Conservation (phyloP, 2,113 vertebrate genomes). For the Sisor rabdophorus region DNA sequence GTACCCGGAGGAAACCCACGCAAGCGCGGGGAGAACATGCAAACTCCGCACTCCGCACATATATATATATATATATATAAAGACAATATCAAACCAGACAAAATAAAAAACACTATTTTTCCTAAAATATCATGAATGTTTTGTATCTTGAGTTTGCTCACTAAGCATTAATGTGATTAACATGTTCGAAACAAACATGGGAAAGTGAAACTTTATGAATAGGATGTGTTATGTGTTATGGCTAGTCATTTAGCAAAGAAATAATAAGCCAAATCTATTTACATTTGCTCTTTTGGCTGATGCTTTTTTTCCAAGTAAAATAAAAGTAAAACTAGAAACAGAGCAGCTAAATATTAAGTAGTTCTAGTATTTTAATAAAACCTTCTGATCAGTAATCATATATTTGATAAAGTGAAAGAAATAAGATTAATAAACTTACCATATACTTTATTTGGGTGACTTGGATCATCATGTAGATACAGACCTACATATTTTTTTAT, state of each 20-base stretch:
- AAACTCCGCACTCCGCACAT: no score
- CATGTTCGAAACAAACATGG: background rate
- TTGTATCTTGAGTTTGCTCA: background rate
- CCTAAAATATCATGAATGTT: background rate
- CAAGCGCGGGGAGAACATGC: no score
- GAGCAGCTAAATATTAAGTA: background rate
- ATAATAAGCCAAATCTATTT: no score
- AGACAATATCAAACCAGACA: background rate
- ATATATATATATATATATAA: no score
- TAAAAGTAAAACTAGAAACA: background rate
- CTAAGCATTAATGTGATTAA: background rate
- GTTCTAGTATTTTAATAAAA: background rate
- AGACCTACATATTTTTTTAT: background rate
- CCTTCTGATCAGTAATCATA: background rate
- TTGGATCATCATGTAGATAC: background rate
- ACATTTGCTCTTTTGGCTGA: background rate
- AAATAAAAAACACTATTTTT: background rate
- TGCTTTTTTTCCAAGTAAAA: background rate
- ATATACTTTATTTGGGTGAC: background rate
- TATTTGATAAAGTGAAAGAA: background rate
- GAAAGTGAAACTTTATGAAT: conserved; percentile 18
- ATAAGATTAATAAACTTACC: background rate
- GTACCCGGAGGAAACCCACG: no score
- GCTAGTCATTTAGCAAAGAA: background rate
- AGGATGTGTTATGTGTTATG: background rate